Conservation (phyloP, 2,113 vertebrate species). For the Butorides virescens region DNA sequence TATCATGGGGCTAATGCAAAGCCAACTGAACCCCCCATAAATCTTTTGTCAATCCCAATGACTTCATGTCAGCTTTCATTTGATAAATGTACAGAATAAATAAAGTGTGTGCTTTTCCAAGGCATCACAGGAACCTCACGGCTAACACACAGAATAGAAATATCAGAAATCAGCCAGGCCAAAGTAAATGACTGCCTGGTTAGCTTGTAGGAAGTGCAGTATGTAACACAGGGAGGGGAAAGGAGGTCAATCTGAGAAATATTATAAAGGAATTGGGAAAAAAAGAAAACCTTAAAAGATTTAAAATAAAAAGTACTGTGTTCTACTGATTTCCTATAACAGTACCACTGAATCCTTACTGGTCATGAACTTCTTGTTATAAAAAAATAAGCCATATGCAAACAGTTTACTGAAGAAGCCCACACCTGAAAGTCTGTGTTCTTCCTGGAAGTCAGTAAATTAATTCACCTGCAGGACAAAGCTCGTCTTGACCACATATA, state of each 20-base stretch:
- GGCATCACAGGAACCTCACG: background rate
- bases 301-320: too few relatives aligned
- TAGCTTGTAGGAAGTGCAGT: background rate
- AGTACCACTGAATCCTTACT: background rate
- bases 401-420: background rate
- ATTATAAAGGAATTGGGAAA: background rate
- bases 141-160: background rate
- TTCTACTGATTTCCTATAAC: background rate
- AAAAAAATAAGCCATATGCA: background rate
- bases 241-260: background rate
- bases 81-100: background rate
- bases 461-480: background rate
- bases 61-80: background rate
- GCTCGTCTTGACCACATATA: background rate
- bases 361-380: background rate
- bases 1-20: background rate
- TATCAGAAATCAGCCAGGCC: background rate
- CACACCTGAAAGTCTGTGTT: background rate
- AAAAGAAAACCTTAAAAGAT: too few relatives aligned
- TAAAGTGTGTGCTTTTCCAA: background rate
- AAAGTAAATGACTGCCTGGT: background rate
- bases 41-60: background rate
- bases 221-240: background rate
- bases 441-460: background rate
- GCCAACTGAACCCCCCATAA: background rate